Evolutionary conservation across 2,113 vertebrate species (phyloP).

Genomic region (Nansenia antarctica): DNA sequence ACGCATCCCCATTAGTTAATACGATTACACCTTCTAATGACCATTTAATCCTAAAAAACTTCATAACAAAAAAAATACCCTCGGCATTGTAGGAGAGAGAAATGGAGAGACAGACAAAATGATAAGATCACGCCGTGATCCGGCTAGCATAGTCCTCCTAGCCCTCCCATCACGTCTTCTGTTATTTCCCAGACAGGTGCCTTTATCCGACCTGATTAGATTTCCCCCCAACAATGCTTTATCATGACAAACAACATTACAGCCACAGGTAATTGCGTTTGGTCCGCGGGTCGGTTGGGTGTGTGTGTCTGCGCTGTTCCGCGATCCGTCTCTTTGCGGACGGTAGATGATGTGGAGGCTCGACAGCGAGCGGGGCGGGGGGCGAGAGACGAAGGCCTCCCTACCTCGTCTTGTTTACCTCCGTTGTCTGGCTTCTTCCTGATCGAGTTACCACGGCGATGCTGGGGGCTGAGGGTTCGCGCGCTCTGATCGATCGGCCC

Average conservation of each 20-base stretch:
- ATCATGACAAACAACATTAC: constrained; percentile 74
- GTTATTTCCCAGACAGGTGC: constrained; percentile 66
- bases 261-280: constrained; percentile 69
- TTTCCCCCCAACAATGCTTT: constrained; percentile 69
- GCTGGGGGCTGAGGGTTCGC: constrained; percentile 49
- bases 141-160: too few species aligned
- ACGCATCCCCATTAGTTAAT: too few species aligned
- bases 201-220: constrained; percentile 65
- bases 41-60: too few species aligned
- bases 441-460: constrained; percentile 73
- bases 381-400: constrained; percentile 25
- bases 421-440: constrained; percentile 67
- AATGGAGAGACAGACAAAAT: too few species aligned
- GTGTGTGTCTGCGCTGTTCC: constrained; percentile 60
- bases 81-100: too few species aligned
- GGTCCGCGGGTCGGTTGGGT: constrained; percentile 55
- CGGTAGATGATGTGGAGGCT: constrained; percentile 48
- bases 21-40: too few species aligned
- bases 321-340: too few species aligned
- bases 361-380: background rate
- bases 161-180: too few species aligned
- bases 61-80: too few species aligned
- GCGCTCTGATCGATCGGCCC: constrained; percentile 58
- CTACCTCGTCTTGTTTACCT: constrained; percentile 69
- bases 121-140: too few species aligned